A percentile compares a stretch with the other conserved stretches of the same genome.
Conservation (phyloP, 1,140 invertebrate genomes). For the Physella acuta region DNA sequence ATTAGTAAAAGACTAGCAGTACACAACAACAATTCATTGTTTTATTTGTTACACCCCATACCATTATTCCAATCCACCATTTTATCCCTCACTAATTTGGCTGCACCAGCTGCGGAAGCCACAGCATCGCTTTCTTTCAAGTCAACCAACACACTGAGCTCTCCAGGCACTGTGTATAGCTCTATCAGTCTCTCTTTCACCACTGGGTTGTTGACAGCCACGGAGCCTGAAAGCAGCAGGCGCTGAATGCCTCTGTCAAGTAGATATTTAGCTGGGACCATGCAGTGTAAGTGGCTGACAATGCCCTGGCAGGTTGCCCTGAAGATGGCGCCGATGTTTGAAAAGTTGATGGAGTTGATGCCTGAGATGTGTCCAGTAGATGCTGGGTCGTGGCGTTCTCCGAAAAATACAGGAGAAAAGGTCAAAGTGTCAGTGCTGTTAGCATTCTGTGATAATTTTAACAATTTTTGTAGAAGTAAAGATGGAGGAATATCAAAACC, state of each 20-base stretch:
- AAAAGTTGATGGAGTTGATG: not conserved
- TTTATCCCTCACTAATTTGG: not conserved
- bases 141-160: not conserved
- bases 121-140: not conserved
- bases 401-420: constrained; percentile 9
- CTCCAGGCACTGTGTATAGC: not conserved
- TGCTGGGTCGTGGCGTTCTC: constrained; percentile 7
- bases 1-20: too few species aligned
- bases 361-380: not conserved
- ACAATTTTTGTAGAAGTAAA: constrained; percentile 15
- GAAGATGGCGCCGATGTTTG: constrained; percentile 3
- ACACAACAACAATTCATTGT: too few species aligned
- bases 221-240: constrained; percentile 8
- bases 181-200: not conserved
- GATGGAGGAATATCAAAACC: too few species aligned
- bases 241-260: not conserved
- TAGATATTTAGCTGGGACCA: constrained; percentile 8
- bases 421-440: too few species aligned
- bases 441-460: too few species aligned
- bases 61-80: too few species aligned
- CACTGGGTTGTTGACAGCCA: not conserved
- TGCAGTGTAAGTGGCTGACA: constrained; percentile 14
- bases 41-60: too few species aligned
- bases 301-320: constrained; percentile 3
- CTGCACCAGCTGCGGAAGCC: constrained; percentile 15